These are phyloP conservation scores for Cryptops parisi DNA, from an alignment of 2,888 invertebrate genomes.

Conservation along the genomic window DNA sequence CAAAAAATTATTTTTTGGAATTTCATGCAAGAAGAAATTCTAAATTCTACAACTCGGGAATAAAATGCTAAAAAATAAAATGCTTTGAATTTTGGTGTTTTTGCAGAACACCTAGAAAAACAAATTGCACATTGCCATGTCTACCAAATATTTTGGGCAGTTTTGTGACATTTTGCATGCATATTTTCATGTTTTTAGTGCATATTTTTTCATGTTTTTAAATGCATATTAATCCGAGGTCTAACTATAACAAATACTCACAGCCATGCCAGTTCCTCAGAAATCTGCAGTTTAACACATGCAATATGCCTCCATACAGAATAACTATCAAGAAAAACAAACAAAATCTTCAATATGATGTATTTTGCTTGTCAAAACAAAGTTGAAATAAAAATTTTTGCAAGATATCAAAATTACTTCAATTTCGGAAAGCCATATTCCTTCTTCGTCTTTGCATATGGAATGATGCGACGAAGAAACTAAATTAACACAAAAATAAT, in stretches of 20 bases:
- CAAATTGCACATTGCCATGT: no score
- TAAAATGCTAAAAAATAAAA: no score
- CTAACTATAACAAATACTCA: not conserved
- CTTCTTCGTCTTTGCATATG: not conserved
- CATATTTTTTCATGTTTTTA: no score
- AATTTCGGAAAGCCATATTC: constrained; percentile 1
- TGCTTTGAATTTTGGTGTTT: no score
- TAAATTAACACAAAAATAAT: not conserved
- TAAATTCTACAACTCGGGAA: no score
- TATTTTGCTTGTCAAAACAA: not conserved
- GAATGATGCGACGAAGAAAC: not conserved
- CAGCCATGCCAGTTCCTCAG: not conserved
- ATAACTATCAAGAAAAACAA: not conserved
- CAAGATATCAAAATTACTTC: not conserved
- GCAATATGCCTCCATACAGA: not conserved
- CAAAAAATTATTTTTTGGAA: no score
- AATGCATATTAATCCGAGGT: no score
- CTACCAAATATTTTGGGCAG: no score
- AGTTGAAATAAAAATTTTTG: not conserved
- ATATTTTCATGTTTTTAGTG: no score
- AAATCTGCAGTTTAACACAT: not conserved
- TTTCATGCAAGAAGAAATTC: no score
- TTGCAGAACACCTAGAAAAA: no score
- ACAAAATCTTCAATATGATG: not conserved
- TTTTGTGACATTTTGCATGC: no score